Evolutionary conservation across 1,140 invertebrate species (phyloP), one percentile per base, ranked within the genome.

Genomic region (Pogonomyrmex californicus): DNA sequence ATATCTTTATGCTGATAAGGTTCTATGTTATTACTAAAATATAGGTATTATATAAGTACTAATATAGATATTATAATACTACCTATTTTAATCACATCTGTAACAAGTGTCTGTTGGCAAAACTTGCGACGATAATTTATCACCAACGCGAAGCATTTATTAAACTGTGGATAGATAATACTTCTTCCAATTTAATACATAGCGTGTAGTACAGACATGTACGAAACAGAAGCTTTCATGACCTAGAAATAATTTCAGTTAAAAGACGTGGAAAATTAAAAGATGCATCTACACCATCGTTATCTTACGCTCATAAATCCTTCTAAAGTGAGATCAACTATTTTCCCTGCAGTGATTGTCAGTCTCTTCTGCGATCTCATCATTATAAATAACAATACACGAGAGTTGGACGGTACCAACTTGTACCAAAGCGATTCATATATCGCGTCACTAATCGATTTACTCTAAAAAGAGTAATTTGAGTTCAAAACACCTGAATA

Each of bases 341-440:
- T 54, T 85, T 88, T 88, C 38, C 88, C 88, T 9, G 77, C 78
- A 0, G 83, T 87, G 17, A 91, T 83, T 38, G 73, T 86, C 36
- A 90, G 63, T 23, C 23, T 38, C 63, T 76, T 88, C 36, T 91
- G 85, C 0, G 87, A 88, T 73, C 90, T 82, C 23, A 85, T 3
- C 51, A 91, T 83, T 12, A 90, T 51, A 23, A 91, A 62, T 30
- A 90, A n/a, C 12, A 90, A 65, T 17, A 77, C 1, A 14, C 68
- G 68, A 70, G 49, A 82, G 0, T 88, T 23, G 5, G 41, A 49
- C 4, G 85, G 78, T 9, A 51, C 6, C 6, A 90, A 17, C 6
- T 81, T n/a, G 9, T 90, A 90, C 85, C 87, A 88, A 4, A 54
- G 1, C 1, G 41, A 81, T 3, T 60, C 30, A 30, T 90, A 91